Base-by-base conservation (phyloP, 2,113 vertebrate genomes). In the Scortum barcoo region DNA sequence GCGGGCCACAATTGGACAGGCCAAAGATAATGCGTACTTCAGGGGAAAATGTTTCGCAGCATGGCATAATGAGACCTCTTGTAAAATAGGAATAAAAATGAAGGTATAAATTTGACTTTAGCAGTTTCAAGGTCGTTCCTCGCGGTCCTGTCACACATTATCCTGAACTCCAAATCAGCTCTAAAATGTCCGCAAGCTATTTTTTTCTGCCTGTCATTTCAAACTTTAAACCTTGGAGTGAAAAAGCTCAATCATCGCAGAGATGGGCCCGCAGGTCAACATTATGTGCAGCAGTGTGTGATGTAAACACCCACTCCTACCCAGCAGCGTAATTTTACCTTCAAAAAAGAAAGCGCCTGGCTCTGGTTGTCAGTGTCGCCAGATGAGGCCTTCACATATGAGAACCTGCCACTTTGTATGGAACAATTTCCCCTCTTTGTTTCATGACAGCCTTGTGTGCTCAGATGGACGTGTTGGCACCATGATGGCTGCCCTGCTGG, bases 321-420 rank as follows among this genome's bases (percentile, higher is more conserved):
- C 83, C 76, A 84, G 79, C 78, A 86, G 90, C 80, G 33, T 83
- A 30, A 72, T 83, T 83, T 79, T 76, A 84, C 80, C 70, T 86
- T 88, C 58, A 77, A 40, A 84, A 72, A 60, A 77, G 14, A 85
- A 78, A 69, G 54, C 63, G 26, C 69, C 70, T 24, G n/a, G 56
- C 73, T 85, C 62, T 67, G 46, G 26, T 46, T 63, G 79, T 78
- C 70, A 80, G 8, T 69, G 57, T 71, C 22, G 11, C 63, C 50
- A 84, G 73, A 83, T 72, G 79, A 83, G 53, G 40, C 63, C 44
- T 81, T n/a, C 3, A 8, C 57, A 56, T 73, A 48, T 80, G 42
- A 86, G 68, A 60, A 26, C 36, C 74, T 14, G 3, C 60, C 14
- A 2, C 50, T 38, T 20, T 60, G 14, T 72, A 53, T 44, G 50